Percentiles rank a stretch among this genome's conserved stretches.
Evolutionary conservation across 2,113 vertebrate genomes (phyloP).

Genomic region (Shinisaurus crocodilurus): DNA sequence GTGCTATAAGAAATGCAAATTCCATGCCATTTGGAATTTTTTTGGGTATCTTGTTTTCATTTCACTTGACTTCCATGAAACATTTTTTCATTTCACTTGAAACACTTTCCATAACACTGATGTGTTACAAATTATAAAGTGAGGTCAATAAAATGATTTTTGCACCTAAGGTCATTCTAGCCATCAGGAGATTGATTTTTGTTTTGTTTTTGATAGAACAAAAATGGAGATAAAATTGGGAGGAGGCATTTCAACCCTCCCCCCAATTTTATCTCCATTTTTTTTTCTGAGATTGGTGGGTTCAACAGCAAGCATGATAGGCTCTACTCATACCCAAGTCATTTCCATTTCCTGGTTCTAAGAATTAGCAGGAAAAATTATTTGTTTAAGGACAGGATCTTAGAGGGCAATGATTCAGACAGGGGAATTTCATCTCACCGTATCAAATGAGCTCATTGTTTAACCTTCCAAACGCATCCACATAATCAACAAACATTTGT

Average conservation of each 20-base stretch:
- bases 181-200: background rate
- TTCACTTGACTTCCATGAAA: too few relatives aligned
- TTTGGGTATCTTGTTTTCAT: background rate
- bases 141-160: background rate
- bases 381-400: background rate
- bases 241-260: background rate
- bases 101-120: background rate
- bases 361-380: background rate
- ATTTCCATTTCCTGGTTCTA: background rate
- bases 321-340: background rate
- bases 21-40: background rate
- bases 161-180: background rate
- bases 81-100: background rate
- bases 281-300: background rate
- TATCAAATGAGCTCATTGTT: background rate
- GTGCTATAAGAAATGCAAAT: background rate
- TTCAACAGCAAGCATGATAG: background rate
- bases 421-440: background rate
- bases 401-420: background rate
- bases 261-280: background rate
- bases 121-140: constrained; percentile 1
- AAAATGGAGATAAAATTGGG: too few relatives aligned
- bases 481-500: background rate
- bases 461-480: background rate
- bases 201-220: background rate